Evolutionary conservation across 2,888 invertebrate genomes (phyloP), one percentile per base, ranked within the genome.

Genomic region (Lingula anatina): DNA sequence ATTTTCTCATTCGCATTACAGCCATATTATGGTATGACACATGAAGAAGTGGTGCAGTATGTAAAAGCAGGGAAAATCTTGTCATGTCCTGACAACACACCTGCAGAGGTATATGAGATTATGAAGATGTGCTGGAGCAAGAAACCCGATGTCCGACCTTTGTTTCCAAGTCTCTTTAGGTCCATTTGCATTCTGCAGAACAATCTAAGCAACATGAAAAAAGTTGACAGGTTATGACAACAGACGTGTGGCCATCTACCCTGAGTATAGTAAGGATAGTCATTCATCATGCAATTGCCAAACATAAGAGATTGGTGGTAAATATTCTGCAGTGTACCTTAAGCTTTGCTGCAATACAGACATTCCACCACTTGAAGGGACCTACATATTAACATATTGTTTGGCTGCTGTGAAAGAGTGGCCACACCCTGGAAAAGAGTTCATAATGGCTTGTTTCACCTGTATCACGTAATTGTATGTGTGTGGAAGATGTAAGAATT

Each of bases 21-120:
- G 77, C 96, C 96, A 7, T 96, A 96, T 73, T 94, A 91, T 76
- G 95, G 94, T 4, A 89, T 94, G 88, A 93, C 93, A 12, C 95
- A 96, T 72, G 94, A 94, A 76, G 94, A 96, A 80, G 95, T 96
- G 28, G 90, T 94, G 15, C 88, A 89, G 70, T 94, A 88, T 79
- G 84, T 95, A 48, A 93, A 94, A 77, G 93, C 92, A 61, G 94
- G 94, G 12, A 89, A 92, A 76, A 87, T 92, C 40, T 83, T 96
- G 44, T 85, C 86, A 43, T 88, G 89, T 71, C 95, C 95, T 1
- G 94, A 94, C 59, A 89, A 90, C 70, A 92, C 91, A 39, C 80
- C 86, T 27, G 84, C 86, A 23, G 66, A 71, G 57, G 84, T 92
- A 28, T 95, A 94, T 78, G 89, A 92, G 54, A 79, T 96, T 40